Conservation (phyloP, 1,140 invertebrate genomes). For the Diabrotica virgifera region DNA sequence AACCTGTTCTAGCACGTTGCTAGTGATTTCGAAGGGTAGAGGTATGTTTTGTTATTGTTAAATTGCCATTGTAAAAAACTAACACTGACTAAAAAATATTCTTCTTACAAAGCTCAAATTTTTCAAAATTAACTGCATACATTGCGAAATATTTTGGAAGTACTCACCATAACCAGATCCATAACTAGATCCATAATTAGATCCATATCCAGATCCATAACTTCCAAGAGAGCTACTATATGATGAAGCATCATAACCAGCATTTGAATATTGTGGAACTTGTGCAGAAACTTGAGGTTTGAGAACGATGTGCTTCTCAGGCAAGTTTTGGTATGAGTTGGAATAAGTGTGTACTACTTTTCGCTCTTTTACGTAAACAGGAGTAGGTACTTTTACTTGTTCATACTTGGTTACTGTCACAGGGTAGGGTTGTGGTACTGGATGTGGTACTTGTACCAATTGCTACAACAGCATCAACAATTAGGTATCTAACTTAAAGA, state of each 20-base stretch:
- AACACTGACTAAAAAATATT: too few relatives aligned
- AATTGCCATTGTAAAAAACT: too few relatives aligned
- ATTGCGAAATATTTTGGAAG: too few relatives aligned
- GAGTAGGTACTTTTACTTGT: constrained; percentile 11
- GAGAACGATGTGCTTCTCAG: background rate
- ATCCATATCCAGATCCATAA: background rate
- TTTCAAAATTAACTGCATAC: too few relatives aligned
- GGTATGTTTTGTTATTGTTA: too few relatives aligned
- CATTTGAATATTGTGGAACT: background rate
- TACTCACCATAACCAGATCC: background rate
- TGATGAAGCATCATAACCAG: background rate
- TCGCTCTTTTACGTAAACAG: constrained; percentile 4
- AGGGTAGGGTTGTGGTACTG: constrained; percentile 22
- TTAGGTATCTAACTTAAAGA: background rate
- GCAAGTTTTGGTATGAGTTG: background rate
- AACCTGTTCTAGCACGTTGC: too few relatives aligned
- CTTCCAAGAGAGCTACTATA: background rate
- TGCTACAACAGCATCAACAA: background rate
- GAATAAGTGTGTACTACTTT: background rate
- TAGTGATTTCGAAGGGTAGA: too few relatives aligned
- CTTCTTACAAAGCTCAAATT: too few relatives aligned
- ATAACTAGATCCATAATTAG: background rate
- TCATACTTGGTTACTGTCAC: constrained; percentile 11
- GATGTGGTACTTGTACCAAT: constrained; percentile 2
- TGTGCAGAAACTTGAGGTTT: background rate